Evolutionary conservation across 2,797 vertebrate genomes (phyloP).

Genomic region (Siniperca scherzeri): DNA sequence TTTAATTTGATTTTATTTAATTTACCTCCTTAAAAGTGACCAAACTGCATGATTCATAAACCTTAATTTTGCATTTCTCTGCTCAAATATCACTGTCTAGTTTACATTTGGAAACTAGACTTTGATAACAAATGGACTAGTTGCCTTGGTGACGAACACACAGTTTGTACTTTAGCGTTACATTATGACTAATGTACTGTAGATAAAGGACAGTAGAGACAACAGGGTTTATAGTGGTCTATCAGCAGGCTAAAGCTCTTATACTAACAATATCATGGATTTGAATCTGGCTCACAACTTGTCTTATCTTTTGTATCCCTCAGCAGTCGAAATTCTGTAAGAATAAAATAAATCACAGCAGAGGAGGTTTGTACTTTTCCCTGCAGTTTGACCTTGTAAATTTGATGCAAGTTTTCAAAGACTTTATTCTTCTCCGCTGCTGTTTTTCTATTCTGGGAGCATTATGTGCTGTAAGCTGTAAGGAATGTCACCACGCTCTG

Average conservation of each 20-base stretch:
- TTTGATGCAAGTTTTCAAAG: conserved; percentile 45
- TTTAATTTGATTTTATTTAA: conserved; percentile 24
- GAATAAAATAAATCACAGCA: conserved; percentile 20
- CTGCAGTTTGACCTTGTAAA: conserved; percentile 55
- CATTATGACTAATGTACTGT: background rate
- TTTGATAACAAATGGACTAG: conserved; percentile 1
- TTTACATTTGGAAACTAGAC: too few relatives aligned
- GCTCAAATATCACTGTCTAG: conserved; percentile 4
- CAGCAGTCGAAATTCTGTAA: conserved; percentile 8
- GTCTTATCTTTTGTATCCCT: conserved; percentile 22
- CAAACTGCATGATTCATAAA: background rate
- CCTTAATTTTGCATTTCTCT: background rate
- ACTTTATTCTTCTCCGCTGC: conserved; percentile 22
- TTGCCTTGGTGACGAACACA: background rate
- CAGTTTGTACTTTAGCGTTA: background rate
- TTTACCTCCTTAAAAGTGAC: background rate
- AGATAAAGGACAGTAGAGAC: background rate
- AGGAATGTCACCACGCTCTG: conserved; percentile 48
- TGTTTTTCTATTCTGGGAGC: conserved; percentile 71
- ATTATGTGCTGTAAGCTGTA: conserved; percentile 37
- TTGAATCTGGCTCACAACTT: conserved; percentile 17
- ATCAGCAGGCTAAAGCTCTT: background rate
- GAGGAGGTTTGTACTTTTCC: conserved; percentile 22
- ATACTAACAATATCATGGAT: background rate
- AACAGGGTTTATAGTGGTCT: background rate